Percentiles rank a stretch among this genome's conserved stretches.
These are phyloP conservation scores for Piscicola geometra DNA, from an alignment of 2,888 invertebrate species.

Conservation along the genomic window DNA sequence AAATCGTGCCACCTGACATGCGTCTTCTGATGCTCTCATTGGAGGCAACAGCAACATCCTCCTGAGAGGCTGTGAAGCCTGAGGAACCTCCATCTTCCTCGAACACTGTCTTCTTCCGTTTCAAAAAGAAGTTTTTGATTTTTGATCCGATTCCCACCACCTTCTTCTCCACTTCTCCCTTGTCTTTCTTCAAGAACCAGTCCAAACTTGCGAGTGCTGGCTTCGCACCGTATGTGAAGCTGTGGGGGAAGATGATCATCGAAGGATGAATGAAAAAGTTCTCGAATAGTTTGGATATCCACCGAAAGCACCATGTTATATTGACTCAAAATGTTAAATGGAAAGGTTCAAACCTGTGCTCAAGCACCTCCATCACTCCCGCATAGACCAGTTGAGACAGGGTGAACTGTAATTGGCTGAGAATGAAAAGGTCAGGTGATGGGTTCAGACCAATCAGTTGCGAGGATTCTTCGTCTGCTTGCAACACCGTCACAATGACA, in stretches of 20 bases:
- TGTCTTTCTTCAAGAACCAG: slow-evolving; percentile 25
- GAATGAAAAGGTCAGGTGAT: slow-evolving; percentile 21
- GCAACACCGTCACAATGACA: slow-evolving; percentile 15
- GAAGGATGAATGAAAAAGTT: too few relatives aligned
- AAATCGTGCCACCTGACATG: neutral
- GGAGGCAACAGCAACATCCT: neutral
- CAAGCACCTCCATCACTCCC: slow-evolving; percentile 5
- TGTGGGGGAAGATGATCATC: neutral
- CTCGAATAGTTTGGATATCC: too few relatives aligned
- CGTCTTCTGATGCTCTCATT: neutral
- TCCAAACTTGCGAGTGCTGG: slow-evolving; percentile 15
- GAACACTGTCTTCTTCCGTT: neutral
- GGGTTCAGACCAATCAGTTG: slow-evolving; percentile 23
- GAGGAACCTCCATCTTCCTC: neutral
- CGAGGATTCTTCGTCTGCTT: slow-evolving; percentile 8
- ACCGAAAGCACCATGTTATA: too few relatives aligned
- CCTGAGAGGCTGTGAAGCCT: neutral
- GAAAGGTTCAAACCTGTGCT: slow-evolving; percentile 26
- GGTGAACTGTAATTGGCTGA: slow-evolving; percentile 30
- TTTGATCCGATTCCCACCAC: neutral
- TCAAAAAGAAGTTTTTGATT: neutral
- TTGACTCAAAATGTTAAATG: too few relatives aligned
- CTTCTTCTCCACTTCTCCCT: neutral
- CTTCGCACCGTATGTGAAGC: slow-evolving; percentile 4
- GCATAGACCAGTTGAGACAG: slow-evolving; percentile 13